Evolutionary conservation across 2,888 invertebrate genomes (phyloP), one percentile per base, ranked within the genome.

Genomic region (Brachyopa scutellaris): DNA sequence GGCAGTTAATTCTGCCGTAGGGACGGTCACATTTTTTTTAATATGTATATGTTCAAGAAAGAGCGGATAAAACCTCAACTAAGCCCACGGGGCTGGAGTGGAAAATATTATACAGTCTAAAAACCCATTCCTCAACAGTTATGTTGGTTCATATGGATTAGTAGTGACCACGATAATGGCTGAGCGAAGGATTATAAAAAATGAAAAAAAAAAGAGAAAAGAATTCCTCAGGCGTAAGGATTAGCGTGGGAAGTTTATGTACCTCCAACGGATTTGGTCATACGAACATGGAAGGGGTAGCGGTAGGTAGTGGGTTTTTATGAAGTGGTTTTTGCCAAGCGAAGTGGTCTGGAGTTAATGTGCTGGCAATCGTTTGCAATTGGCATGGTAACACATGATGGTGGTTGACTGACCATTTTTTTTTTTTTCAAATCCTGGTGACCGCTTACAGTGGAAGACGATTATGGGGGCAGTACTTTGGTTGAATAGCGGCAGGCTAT

Each of bases 291-390:
- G 17, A 59, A 29, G n/a, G n/a, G 38, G 40, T 19, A 33, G 8
- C 6, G 23, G 40, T 19, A 33, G 45, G 17, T 2, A 33, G 15
- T 38, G 31, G 17, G 38, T 36, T 72, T 57, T 72, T 57, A 64
- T 51, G 66, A 66, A 59, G 45, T 66, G 72, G 67, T 61, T 38
- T 70, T 38, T 66, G 38, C 33, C 55, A 47, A 26, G 38, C 55
- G n/a, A 19, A 31, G 38, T 51, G 72, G 51, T 57, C 64, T 78
- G 59, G 17, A 74, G 47, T 47, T 78, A 73, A 73, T 74, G 79
- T 62, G 29, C 62, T 67, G 74, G 67, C 23, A 40, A 62, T 62
- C 67, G 61, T 69, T 69, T 13, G 55, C 74, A 67, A 74, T 74
- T 69, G 67, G 67, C 45, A 67, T 67, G 62, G 62, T 13, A 74